Base-by-base conservation (phyloP, 2,888 invertebrate species). In the Neoascia interrupta region DNA sequence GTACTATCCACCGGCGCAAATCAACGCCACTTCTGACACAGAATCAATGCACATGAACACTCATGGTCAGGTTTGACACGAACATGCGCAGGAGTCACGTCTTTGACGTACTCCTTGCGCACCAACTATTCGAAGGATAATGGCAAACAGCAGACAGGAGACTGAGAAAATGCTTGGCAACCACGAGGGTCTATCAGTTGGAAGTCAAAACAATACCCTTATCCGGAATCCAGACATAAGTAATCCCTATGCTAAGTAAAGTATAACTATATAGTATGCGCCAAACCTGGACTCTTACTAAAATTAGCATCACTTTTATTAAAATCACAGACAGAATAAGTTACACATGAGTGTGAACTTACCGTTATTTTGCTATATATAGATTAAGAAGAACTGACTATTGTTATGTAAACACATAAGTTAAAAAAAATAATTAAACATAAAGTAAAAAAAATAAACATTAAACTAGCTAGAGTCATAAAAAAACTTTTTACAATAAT, bases 1-100 rank as follows among this genome's bases (percentile, higher is more conserved):
- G 95, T 96, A 95, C 87, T 95, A 95, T 90, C 92, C 95, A 49
- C 93, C 95, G 60, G 94, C 94, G 83, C 95, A 95, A 90, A 93
- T 95, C 85, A 90, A 89, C 83, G 92, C 93, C 84, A 91, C 91
- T 45, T 90, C 91, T 82, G 93, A 93, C 85, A 91, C 91, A 84
- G 95, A 96, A 84, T 93, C 93, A 81, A 92, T 95, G 66, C 95
- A 95, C 89, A 94, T 94, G 89, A 95, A 94, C 88, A 95, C 93
- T 15, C 95, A 95, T 88, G 95, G 95, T 83, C 95, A 96, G 88
- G 95, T 96, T 90, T 96, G 94, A 94, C 92, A 91, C 89, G 89
- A 90, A 86, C 88, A 87, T 84, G 91, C 91, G 89, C 91, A 91
- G 90, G 84, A 92, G 89, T 91, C 90, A 90, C 86, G 88, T 75